phyloP scores from a whole-genome alignment of 2,888 invertebrate genomes.

The Cheilosia pagana region DNA sequence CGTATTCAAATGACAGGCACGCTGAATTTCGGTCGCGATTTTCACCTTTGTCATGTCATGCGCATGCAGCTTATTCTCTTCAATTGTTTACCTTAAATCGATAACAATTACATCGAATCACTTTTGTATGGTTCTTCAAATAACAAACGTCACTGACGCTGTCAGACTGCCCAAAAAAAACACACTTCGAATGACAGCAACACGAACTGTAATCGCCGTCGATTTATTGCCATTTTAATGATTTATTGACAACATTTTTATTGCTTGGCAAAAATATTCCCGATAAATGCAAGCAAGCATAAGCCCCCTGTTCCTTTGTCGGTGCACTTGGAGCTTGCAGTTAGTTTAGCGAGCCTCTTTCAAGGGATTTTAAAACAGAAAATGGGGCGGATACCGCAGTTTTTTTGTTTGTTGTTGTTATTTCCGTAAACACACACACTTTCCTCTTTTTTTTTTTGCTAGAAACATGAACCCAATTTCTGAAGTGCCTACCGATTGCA shows the following conservation, averaged over 20 bases:
- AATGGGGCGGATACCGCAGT: slow-evolving; percentile 40
- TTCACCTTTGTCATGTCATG: too few relatives aligned
- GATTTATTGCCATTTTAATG: slow-evolving; percentile 69
- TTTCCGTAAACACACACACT: neutral
- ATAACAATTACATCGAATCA: slow-evolving; percentile 15
- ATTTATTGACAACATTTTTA: slow-evolving; percentile 68
- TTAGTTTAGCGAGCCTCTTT: slow-evolving; percentile 22
- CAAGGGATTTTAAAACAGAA: slow-evolving; percentile 23
- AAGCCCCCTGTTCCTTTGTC: slow-evolving; percentile 65
- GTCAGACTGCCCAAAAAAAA: slow-evolving; percentile 18
- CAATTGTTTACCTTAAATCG: neutral
- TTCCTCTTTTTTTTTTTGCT: neutral
- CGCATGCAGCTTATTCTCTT: neutral
- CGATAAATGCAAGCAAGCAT: slow-evolving; percentile 66
- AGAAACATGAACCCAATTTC: slow-evolving; percentile 43
- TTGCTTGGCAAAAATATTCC: slow-evolving; percentile 58
- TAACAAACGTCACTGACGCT: neutral
- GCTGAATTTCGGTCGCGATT: too few relatives aligned
- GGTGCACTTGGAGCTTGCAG: slow-evolving; percentile 51
- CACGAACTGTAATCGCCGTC: slow-evolving; percentile 45
- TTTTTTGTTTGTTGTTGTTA: slow-evolving; percentile 8
- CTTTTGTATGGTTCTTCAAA: neutral
- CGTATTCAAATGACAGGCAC: too few relatives aligned
- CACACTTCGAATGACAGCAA: slow-evolving; percentile 62
- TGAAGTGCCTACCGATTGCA: slow-evolving; percentile 36